A percentile compares a stretch with the other conserved stretches of the same genome.
Evolutionary conservation across 2,113 vertebrate species (phyloP).

Genomic region (Apodemus sylvaticus): DNA sequence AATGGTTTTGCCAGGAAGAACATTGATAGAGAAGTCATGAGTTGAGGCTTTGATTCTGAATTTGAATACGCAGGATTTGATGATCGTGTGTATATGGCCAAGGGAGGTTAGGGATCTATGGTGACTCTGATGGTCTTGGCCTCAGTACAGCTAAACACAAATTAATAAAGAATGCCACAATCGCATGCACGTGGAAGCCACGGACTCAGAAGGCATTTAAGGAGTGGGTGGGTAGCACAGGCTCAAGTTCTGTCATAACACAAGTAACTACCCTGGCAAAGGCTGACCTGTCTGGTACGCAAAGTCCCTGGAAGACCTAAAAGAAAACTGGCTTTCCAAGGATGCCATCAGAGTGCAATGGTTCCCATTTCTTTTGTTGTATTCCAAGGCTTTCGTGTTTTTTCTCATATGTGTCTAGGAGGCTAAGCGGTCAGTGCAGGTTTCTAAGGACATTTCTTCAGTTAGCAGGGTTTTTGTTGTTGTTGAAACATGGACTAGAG

Average conservation of each 20-base stretch:
- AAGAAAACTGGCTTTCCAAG: slow-evolving; percentile 37
- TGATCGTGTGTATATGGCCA: neutral
- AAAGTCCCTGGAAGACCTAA: neutral
- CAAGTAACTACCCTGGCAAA: neutral
- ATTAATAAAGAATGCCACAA: neutral
- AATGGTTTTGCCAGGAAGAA: neutral
- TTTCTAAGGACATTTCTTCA: slow-evolving; percentile 59
- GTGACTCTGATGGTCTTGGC: neutral
- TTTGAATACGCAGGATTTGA: neutral
- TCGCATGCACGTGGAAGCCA: neutral
- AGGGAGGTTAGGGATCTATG: neutral
- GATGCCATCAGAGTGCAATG: slow-evolving; percentile 46
- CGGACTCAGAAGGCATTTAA: neutral
- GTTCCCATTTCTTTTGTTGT: slow-evolving; percentile 57
- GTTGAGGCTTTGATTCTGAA: neutral
- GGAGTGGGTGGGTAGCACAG: neutral
- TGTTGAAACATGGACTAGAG: neutral
- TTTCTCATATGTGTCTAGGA: slow-evolving; percentile 33
- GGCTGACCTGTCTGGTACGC: neutral
- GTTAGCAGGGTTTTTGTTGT: neutral
- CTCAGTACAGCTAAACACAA: slow-evolving; percentile 2
- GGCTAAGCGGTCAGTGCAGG: slow-evolving; percentile 34
- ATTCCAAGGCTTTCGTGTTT: slow-evolving; percentile 36
- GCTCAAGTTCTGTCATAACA: slow-evolving; percentile 4
- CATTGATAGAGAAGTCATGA: neutral